Conservation (phyloP, 2,888 invertebrate genomes). For the Cylindroiulus punctatus region DNA sequence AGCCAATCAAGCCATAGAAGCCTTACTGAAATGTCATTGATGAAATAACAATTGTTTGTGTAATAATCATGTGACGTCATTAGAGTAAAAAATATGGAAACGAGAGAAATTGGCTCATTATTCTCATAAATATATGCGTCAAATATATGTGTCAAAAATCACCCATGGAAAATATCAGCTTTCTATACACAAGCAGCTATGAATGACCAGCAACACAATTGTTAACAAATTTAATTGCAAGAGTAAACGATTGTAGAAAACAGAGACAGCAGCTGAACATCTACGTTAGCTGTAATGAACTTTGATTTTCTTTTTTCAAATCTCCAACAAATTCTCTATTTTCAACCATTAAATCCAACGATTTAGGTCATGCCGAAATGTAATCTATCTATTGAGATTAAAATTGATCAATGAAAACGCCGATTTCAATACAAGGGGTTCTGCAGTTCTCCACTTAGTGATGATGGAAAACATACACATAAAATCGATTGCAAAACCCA, state of each 20-base stretch:
- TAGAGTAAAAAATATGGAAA: background rate
- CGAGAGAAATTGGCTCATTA: no score
- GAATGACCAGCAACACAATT: no score
- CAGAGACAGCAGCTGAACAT: no score
- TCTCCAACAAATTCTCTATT: no score
- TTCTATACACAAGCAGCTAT: no score
- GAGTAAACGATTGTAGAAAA: no score
- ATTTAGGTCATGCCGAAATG: background rate
- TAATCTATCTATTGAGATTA: background rate
- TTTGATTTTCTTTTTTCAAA: no score
- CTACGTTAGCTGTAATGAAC: no score
- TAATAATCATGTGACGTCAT: background rate
- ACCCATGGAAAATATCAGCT: no score
- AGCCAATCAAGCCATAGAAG: background rate
- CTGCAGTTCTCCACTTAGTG: background rate
- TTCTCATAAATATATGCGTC: no score
- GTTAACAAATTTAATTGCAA: no score
- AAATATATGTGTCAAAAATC: no score
- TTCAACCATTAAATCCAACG: background rate
- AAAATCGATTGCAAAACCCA: background rate
- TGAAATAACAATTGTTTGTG: background rate
- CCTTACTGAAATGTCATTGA: background rate
- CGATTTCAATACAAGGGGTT: background rate
- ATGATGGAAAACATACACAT: background rate
- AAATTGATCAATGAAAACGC: slow-evolving; percentile 12